A percentile compares a stretch with the other conserved stretches of the same genome.
Evolutionary conservation across 2,113 vertebrate species (phyloP).

Genomic region (Melierax canorus): DNA sequence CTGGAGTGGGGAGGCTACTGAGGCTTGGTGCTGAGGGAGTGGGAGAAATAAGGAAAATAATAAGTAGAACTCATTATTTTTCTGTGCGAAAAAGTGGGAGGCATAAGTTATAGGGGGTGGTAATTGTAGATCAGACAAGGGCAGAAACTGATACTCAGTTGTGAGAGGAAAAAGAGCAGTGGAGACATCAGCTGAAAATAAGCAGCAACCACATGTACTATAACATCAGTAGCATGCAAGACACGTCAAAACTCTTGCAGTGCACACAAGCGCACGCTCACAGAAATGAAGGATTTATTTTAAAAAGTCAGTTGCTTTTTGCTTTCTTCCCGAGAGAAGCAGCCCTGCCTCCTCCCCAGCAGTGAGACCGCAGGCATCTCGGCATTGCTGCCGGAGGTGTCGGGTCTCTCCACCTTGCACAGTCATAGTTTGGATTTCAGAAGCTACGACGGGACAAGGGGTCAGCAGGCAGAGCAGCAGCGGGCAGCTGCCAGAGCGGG

Average conservation of each 20-base stretch:
- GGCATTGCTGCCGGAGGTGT: not conserved
- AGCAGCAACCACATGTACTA: not conserved
- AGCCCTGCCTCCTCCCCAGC: not conserved
- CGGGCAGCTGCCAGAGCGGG: not conserved
- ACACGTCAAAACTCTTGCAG: not conserved
- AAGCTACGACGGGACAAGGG: not conserved
- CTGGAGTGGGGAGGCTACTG: not conserved
- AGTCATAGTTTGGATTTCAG: not conserved
- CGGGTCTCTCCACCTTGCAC: not conserved
- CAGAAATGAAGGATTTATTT: not conserved
- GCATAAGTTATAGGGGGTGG: not conserved
- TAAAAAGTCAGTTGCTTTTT: not conserved
- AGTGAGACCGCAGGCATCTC: not conserved
- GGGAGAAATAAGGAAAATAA: conserved; percentile 48
- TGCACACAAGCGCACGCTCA: not conserved
- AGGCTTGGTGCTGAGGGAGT: not conserved
- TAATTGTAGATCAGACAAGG: conserved; percentile 19
- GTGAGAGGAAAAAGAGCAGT: conserved; percentile 21
- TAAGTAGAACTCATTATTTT: conserved; percentile 37
- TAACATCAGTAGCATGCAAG: not conserved
- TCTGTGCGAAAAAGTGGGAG: conserved; percentile 39
- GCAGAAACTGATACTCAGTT: conserved; percentile 29
- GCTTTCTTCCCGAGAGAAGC: not conserved
- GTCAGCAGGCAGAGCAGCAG: not conserved
- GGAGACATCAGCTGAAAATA: not conserved